Conservation (phyloP, 2,888 invertebrate genomes). For the Andrena bucephala region DNA sequence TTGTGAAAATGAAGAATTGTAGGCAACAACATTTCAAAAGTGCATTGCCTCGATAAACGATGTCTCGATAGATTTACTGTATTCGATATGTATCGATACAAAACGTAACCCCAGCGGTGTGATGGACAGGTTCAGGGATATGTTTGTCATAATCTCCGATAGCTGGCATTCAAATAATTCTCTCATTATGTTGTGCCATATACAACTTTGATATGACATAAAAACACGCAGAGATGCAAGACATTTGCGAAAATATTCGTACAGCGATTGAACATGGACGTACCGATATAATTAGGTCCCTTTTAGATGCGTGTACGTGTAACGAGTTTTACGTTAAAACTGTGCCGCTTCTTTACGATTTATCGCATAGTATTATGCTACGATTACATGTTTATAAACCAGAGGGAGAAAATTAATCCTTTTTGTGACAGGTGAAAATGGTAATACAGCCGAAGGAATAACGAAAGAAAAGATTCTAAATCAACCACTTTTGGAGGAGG, state of each 20-base stretch:
- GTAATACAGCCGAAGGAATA: conserved; percentile 80
- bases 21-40: conserved; percentile 23
- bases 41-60: conserved; percentile 26
- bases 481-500: conserved; percentile 85
- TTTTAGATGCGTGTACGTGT: conserved; percentile 86
- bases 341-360: conserved; percentile 15
- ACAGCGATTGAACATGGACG: conserved; percentile 87
- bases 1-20: neutral
- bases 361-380: conserved; percentile 4
- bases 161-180: conserved; percentile 57
- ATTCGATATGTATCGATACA: conserved; percentile 3
- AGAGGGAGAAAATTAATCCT: neutral
- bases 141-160: conserved; percentile 39
- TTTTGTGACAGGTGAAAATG: conserved; percentile 81
- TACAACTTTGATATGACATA: conserved; percentile 47
- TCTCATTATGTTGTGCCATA: conserved; percentile 47
- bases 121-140: conserved; percentile 34
- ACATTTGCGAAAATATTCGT: conserved; percentile 86
- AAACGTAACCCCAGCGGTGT: conserved; percentile 18
- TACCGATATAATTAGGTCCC: conserved; percentile 87
- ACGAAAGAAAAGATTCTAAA: conserved; percentile 85
- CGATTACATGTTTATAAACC: conserved; percentile 3
- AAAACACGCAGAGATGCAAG: conserved; percentile 81
- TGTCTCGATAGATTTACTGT: conserved; percentile 21
- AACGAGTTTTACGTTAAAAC: conserved; percentile 27